Evolutionary conservation across 2,888 invertebrate species (phyloP), one percentile per base, ranked within the genome.

Genomic region (Lycaena phlaeas): DNA sequence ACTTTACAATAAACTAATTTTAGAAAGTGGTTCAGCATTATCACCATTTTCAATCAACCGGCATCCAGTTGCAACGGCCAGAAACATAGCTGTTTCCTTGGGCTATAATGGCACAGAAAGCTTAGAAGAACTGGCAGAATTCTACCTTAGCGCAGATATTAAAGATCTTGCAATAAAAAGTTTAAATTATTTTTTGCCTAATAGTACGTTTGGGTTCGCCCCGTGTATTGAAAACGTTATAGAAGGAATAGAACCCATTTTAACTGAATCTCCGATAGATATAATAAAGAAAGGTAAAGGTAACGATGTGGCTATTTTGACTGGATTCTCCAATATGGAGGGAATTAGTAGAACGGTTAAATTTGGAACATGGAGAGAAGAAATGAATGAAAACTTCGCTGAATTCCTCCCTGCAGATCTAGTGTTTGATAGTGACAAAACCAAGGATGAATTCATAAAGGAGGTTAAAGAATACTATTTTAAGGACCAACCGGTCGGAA

Each of bases 271-370:
- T 2, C 84, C 84, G 2, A 48, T 70, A 5, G 69, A 72, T 14
- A 68, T 62, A 18, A 44, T 82, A 10, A 68, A 60, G 7, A 68
- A 51, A 48, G 70, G 71, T 1, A 55, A 59, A 17, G 61, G 64
- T 18, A 60, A 63, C 11, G 59, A 71, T 44, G 54, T 77, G 6
- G 52, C 77, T 11, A 55, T 81, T 18, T 29, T 82, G 25, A 68
- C 66, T 15, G 84, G 82, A 2, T 79, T 70, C 36, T 48, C 77
- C 2, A 75, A 77, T 25, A 79, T 79, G 78, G 84, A 84, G 62
- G 82, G 84, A 3, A 57, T 82, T 9, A 81, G 79, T 48, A 54
- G 82, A 26, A 56, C 68, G 1, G 57, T 66, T 4, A 67, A 70
- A 42, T 77, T 81, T 27, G 56, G 61, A 2, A 49, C 56, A 12